Conservation (phyloP, 2,888 invertebrate genomes). For the Heliothis peltigera region DNA sequence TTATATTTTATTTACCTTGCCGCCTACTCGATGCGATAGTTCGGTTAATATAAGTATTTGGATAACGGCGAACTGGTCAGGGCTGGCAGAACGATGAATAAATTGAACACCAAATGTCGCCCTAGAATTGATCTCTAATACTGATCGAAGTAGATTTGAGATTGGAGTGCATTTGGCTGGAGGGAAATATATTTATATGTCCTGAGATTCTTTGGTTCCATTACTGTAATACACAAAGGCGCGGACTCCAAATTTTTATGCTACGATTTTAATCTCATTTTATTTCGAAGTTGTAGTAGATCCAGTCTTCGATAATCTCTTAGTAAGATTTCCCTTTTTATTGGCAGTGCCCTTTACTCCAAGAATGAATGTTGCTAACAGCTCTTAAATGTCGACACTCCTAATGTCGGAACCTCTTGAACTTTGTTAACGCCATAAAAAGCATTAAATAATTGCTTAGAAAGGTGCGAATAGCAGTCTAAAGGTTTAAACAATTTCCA, state of each 20-base stretch:
- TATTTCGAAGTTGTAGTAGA: constrained; percentile 17
- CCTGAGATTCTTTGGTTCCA: constrained; percentile 1
- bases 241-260: background rate
- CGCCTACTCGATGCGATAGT: constrained; percentile 52
- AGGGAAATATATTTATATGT: constrained; percentile 14
- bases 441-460: constrained; percentile 39
- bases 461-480: constrained; percentile 26
- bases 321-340: constrained; percentile 34
- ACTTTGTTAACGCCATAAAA: constrained; percentile 47
- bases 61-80: constrained; percentile 39
- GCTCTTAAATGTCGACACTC: constrained; percentile 39
- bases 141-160: constrained; percentile 24
- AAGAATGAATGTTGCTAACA: constrained; percentile 35
- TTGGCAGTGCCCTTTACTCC: constrained; percentile 34
- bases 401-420: constrained; percentile 44
- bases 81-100: constrained; percentile 35
- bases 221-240: background rate
- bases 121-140: constrained; percentile 21
- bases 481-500: constrained; percentile 13
- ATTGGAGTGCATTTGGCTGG: constrained; percentile 22
- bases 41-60: constrained; percentile 60
- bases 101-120: constrained; percentile 25
- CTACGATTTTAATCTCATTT: background rate
- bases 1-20: constrained; percentile 61
- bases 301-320: constrained; percentile 22